Conservation (phyloP, 2,113 vertebrate genomes). For the Paradisaea rubra region DNA sequence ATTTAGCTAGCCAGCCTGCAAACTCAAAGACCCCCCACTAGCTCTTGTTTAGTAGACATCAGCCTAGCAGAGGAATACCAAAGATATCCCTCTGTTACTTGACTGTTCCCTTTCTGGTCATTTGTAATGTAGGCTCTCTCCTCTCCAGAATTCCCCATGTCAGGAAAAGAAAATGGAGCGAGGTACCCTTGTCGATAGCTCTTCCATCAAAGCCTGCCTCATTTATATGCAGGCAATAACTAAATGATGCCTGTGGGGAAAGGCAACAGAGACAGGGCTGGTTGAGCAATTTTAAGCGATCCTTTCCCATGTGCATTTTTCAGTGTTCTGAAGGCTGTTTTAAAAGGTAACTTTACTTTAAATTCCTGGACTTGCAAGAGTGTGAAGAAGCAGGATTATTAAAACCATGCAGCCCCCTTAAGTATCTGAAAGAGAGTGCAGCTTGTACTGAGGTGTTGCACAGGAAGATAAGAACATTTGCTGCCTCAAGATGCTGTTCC, state of each 20-base stretch:
- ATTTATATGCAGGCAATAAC: conserved; percentile 48
- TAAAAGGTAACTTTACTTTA: not conserved
- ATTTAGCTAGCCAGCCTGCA: not conserved
- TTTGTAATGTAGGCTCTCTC: not conserved
- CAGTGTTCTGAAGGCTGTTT: conserved; percentile 1
- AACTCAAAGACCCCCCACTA: not conserved
- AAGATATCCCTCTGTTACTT: not conserved
- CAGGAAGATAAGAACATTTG: not conserved
- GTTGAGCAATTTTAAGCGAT: not conserved
- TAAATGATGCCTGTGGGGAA: conserved; percentile 35
- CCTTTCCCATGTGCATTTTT: not conserved
- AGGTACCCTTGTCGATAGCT: conserved; percentile 25
- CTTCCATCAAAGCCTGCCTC: conserved; percentile 5
- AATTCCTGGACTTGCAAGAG: not conserved
- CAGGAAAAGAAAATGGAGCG: not conserved
- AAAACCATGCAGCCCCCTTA: not conserved
- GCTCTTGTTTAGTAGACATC: not conserved
- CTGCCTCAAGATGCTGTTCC: not conserved
- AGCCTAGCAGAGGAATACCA: not conserved
- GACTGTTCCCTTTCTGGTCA: not conserved
- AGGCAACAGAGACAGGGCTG: conserved; percentile 21
- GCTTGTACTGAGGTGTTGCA: not conserved
- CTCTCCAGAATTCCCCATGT: not conserved
- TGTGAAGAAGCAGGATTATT: not conserved
- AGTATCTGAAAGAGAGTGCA: not conserved